Percentiles rank a stretch among this genome's conserved stretches.
phyloP scores from a whole-genome alignment of 2,797 vertebrate genomes.

The Podarcis lilfordi region DNA sequence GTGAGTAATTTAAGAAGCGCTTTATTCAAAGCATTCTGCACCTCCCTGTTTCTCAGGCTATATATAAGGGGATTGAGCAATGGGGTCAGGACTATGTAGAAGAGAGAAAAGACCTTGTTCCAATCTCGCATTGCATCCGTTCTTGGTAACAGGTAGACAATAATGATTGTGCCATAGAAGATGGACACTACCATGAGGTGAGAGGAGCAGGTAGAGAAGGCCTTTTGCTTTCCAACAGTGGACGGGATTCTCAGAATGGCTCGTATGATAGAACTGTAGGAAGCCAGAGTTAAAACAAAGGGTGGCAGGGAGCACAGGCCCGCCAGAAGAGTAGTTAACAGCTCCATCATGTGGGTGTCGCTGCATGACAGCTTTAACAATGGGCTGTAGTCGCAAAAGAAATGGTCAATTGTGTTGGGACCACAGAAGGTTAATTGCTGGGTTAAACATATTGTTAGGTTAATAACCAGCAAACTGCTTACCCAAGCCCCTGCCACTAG shows the following conservation, averaged over 20 bases:
- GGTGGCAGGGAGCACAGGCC: constrained; percentile 60
- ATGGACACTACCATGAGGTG: constrained; percentile 60
- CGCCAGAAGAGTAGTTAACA: constrained; percentile 53
- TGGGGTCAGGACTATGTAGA: not conserved
- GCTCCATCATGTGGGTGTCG: not conserved
- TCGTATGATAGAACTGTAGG: constrained; percentile 54
- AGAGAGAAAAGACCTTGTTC: constrained; percentile 6
- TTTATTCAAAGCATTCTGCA: not conserved
- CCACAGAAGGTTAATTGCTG: constrained; percentile 61
- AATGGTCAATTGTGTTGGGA: constrained; percentile 63
- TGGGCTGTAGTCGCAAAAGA: constrained; percentile 65
- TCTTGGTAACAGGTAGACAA: constrained; percentile 8
- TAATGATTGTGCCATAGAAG: constrained; percentile 65
- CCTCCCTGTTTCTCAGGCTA: not conserved
- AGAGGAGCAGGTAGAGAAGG: constrained; percentile 67
- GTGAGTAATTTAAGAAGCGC: not conserved
- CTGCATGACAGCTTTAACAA: constrained; percentile 40
- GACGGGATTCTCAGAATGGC: constrained; percentile 55
- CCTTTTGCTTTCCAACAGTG: constrained; percentile 48
- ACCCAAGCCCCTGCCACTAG: constrained; percentile 60
- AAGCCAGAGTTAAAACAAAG: constrained; percentile 61
- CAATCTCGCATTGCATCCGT: not conserved
- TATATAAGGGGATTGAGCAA: not conserved
- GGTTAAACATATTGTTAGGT: constrained; percentile 47
- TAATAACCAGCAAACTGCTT: constrained; percentile 62